Evolutionary conservation across 2,797 vertebrate genomes (phyloP).

Genomic region (Neosilurus hyrtlii): DNA sequence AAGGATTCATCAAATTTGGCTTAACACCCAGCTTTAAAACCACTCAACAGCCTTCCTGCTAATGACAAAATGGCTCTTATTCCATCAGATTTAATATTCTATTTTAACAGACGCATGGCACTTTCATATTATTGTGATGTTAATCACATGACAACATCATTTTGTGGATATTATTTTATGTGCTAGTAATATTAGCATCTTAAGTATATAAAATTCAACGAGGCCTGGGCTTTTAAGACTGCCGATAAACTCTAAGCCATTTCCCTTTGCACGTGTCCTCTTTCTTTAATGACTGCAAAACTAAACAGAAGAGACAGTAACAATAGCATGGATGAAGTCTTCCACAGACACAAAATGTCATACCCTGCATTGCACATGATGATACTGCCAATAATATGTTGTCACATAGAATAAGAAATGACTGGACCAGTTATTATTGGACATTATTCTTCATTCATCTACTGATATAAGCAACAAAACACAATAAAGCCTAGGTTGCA

Average conservation of each 20-base stretch:
- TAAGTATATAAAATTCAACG: constrained; percentile 16
- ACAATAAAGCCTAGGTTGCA: neutral
- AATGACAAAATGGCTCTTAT: constrained; percentile 30
- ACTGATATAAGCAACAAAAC: neutral
- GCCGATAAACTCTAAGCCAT: neutral
- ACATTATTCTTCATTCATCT: neutral
- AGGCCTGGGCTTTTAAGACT: constrained; percentile 16
- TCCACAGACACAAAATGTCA: constrained; percentile 5
- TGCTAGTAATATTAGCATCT: constrained; percentile 23
- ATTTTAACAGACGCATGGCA: constrained; percentile 14
- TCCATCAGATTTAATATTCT: constrained; percentile 22
- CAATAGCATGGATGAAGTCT: neutral
- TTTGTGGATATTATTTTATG: constrained; percentile 11
- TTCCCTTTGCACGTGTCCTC: neutral
- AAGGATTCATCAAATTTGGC: constrained; percentile 40
- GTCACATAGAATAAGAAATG: neutral
- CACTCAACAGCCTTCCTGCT: constrained; percentile 29
- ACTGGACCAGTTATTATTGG: neutral
- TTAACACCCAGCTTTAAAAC: constrained; percentile 34
- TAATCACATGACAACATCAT: constrained; percentile 3
- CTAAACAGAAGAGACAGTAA: constrained; percentile 14
- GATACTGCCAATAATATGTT: constrained; percentile 1
- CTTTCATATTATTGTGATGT: neutral
- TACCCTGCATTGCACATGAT: constrained; percentile 1
- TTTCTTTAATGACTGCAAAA: constrained; percentile 23